Base-by-base conservation (phyloP, 2,113 vertebrate genomes). In the Clarias macrocephalus region DNA sequence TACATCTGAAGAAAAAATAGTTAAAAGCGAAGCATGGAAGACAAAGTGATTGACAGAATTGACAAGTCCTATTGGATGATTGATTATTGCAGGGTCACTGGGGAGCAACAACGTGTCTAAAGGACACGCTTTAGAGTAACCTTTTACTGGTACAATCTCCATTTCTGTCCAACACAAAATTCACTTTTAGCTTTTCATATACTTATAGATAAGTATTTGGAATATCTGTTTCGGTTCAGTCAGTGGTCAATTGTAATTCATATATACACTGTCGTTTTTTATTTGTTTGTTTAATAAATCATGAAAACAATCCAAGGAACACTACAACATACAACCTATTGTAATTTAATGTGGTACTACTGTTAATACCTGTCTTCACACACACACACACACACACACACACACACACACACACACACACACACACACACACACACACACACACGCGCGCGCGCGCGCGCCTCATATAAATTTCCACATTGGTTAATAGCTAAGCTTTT, bases 391-490 rank as follows among this genome's bases (percentile, higher is more conserved):
- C 84, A 84, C 90, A 89, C 91, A 91, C 89, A 87, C 88, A 57
- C 59, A 82, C 88, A 89, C 91, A 89, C 87, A 89, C 92, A 30
- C 33, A 42, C 30, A 70, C 85, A 77, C 87, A 88, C 92, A 89
- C 89, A 89, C 92, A 82, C 85, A 88, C 84, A 84, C 90, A 89
- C 91, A 91, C 89, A 87, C 88, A 57, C 59, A 82, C 88, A 89
- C 91, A 89, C 87, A 89, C 92, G 83, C 85, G 87, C 81, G 85
- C 90, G 88, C 91, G 91, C 88, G 84, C 89, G 21, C 68, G 77
- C 83, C 89, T 91, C 90, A 93, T 93, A 93, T 93, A 93, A 93
- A 94, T 93, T 95, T 92, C 88, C 92, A 92, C 91, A 95, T 92
- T 86, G 95, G 95, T 95, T 93, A 93, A 86, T 92, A 60, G 30